Evolutionary conservation across 2,113 vertebrate species (phyloP), one percentile per base, ranked within the genome.

Genomic region (Coturnix japonica): DNA sequence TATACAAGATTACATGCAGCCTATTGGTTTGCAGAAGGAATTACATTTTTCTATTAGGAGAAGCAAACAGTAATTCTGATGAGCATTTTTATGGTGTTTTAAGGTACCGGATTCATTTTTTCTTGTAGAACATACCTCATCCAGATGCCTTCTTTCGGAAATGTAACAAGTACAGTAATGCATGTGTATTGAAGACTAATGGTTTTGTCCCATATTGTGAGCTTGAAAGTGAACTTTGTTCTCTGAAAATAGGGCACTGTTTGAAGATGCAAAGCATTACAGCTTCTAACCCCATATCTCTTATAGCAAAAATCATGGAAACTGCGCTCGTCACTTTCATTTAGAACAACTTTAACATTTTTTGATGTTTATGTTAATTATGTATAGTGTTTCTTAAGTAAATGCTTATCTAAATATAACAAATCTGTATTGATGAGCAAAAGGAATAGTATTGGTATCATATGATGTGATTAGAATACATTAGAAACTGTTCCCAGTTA

Each of bases 201-300:
- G 5, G 13, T 54, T 46, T 87, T 82, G 51, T 91, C 11, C 80
- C 31, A 67, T 76, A 65, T 11, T 74, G 61, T 79, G 74, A 85
- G 25, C 67, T 86, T 87, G 87, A 85, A 92, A 93, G 87, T 72
- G 30, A 83, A 37, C 72, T 8, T 9, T 49, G 72, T 44, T 5
- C 53, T 87, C 51, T 85, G 66, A 33, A 88, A 93, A 26, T 46
- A 91, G 64, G 81, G 17, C 22, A 25, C 35, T 90, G 37, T 93
- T 92, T 91, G 71, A 91, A 84, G 16, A 23, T 94, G 84, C 41
- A 91, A 81, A 88, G 63, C 73, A 86, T 54, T 94, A 47, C 94
- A 96, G 41, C 15, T 67, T 47, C 85, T 85, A 71, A 85, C 9
- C 85, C 57, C 26, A 75, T 81, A 39, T 80, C 60, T 90, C 60